Evolutionary conservation across 2,888 invertebrate genomes (phyloP).

Genomic region (Rotaria magnacalcarata): DNA sequence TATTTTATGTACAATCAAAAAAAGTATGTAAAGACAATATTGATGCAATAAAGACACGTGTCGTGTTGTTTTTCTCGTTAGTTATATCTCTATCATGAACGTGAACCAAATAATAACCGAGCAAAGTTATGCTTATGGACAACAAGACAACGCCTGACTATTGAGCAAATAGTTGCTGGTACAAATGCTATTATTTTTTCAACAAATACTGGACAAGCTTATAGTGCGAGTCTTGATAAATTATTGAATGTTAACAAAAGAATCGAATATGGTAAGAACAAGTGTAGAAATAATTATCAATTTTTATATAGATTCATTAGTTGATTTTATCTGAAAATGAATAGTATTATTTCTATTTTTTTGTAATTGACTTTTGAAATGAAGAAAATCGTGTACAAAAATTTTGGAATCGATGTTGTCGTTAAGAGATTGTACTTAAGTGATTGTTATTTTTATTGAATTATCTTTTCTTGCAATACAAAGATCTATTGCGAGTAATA

Average conservation of each 20-base stretch:
- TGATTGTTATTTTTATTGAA: too few species aligned
- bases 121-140: constrained; percentile 32
- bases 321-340: too few species aligned
- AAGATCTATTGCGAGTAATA: too few species aligned
- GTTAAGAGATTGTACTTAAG: too few species aligned
- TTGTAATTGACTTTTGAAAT: too few species aligned
- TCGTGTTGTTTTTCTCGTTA: background rate
- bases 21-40: background rate
- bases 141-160: background rate
- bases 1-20: constrained; percentile 57
- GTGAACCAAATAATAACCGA: background rate
- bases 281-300: too few species aligned
- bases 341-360: too few species aligned
- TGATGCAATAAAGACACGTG: too few species aligned
- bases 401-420: too few species aligned
- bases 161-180: constrained; percentile 1
- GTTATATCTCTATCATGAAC: constrained; percentile 12
- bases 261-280: background rate
- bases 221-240: constrained; percentile 4
- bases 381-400: too few species aligned
- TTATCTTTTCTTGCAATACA: too few species aligned
- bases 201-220: background rate
- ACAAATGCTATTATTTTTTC: background rate
- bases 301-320: too few species aligned
- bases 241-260: background rate